Evolutionary conservation across 2,888 invertebrate species (phyloP), one percentile per base, ranked within the genome.

Genomic region (Tenthredo mesomela): DNA sequence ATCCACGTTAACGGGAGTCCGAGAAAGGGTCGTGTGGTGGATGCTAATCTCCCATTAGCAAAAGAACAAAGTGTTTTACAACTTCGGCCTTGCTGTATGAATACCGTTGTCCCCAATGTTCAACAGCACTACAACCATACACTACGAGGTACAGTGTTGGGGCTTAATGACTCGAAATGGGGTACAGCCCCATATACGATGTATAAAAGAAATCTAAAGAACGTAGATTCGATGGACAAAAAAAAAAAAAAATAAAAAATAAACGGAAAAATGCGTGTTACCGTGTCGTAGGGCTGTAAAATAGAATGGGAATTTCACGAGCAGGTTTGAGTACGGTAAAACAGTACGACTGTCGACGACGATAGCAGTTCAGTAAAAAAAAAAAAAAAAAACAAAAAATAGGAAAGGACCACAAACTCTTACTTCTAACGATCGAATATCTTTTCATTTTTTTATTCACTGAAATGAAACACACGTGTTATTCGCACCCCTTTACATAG

Each of bases 41-140:
- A 85, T 70, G 84, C 78, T 78, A 85, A 85, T 85, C 84, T 85
- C 70, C 84, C 84, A 82, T 82, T 85, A 80, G 80, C 71, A 18
- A 80, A 85, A 80, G 84, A 80, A 85, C 84, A 85, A 85, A 85
- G 84, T 82, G 82, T 80, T 70, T 54, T 70, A 70, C 71, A 82
- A 40, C 25, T 25, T 85, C 37, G 33, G 43, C 82, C 61, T 40
- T 33, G 61, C 18, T 33, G 80, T 73, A 73, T 73, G 21, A 21
- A 43, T 73, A 43, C 33, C 73, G 73, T 33, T 70, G 70, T 61
- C 25, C 61, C 61, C 61, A 29, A 61, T 61, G 61, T 25, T 67
- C 33, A 15, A 61, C 67, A 33, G 25, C 67, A 33, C 15, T 25
- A 67, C 33, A 25, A 25, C 25, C 15, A 43, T 12, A 73, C 43